Evolutionary conservation across 2,888 invertebrate species (phyloP).

Genomic region (Rosalia funebris): DNA sequence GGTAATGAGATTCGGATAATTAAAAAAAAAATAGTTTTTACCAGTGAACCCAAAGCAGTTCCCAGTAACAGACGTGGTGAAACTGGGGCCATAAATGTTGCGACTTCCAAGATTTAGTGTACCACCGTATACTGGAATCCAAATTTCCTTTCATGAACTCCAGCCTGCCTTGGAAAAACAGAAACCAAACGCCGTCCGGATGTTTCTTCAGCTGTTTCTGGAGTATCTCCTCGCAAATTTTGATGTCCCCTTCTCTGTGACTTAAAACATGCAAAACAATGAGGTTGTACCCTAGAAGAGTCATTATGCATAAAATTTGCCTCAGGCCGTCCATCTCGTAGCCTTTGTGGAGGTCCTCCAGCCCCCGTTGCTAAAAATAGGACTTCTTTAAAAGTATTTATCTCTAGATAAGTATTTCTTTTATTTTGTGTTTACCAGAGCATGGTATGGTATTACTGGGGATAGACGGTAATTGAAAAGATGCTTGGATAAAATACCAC

Average conservation of each 20-base stretch:
- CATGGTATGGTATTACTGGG: too few species aligned
- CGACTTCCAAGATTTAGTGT: slow-evolving; percentile 82
- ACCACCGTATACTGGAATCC: slow-evolving; percentile 76
- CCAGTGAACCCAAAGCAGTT: slow-evolving; percentile 90
- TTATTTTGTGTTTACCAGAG: too few species aligned
- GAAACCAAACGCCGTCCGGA: slow-evolving; percentile 89
- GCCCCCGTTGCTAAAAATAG: slow-evolving; percentile 73
- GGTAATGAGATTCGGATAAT: too few species aligned
- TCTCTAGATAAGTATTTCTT: background rate
- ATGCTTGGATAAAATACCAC: too few species aligned
- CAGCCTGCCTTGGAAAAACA: slow-evolving; percentile 89
- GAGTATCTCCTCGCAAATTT: slow-evolving; percentile 79
- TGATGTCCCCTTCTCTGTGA: slow-evolving; percentile 81
- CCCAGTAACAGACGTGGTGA: slow-evolving; percentile 94
- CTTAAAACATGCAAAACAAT: slow-evolving; percentile 86
- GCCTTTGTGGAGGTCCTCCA: slow-evolving; percentile 79
- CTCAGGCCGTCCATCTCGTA: slow-evolving; percentile 80
- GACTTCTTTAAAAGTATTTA: slow-evolving; percentile 3
- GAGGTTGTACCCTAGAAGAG: slow-evolving; percentile 86
- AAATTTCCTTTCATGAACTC: slow-evolving; percentile 84
- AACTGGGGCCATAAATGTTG: slow-evolving; percentile 91
- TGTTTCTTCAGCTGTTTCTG: slow-evolving; percentile 79
- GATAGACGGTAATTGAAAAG: too few species aligned
- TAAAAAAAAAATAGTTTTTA: slow-evolving; percentile 57
- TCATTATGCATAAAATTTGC: slow-evolving; percentile 86